These are phyloP conservation scores for Australoheros scitulus DNA, from an alignment of 2,113 vertebrate species.

Conservation along the genomic window DNA sequence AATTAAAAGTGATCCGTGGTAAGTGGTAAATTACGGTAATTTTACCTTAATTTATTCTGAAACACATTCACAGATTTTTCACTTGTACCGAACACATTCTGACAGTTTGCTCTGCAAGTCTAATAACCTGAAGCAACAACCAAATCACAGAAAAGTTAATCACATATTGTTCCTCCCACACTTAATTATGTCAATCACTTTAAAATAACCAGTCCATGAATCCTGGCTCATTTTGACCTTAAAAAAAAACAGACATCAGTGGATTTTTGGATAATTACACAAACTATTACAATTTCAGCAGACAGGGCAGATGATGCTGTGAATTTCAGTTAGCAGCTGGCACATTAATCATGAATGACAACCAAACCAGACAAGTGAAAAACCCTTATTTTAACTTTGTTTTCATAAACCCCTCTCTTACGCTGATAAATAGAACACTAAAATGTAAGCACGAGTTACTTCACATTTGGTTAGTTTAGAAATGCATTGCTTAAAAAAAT, in stretches of 20 bases:
- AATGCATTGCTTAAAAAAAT: too few species aligned
- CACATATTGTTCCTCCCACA: neutral
- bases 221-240: constrained; percentile 8
- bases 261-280: constrained; percentile 56
- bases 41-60: neutral
- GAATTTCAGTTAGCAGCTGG: constrained; percentile 35
- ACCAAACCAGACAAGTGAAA: neutral
- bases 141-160: neutral
- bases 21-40: neutral
- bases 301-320: constrained; percentile 1
- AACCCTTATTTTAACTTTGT: neutral
- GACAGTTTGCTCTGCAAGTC: neutral
- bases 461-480: neutral
- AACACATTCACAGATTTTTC: neutral
- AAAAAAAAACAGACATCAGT: constrained; percentile 16
- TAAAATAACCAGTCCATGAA: constrained; percentile 15
- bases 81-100: neutral
- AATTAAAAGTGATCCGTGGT: neutral
- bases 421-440: neutral
- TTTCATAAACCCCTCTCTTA: neutral
- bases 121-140: neutral
- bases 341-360: constrained; percentile 23
- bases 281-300: constrained; percentile 42
- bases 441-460: neutral
- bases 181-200: constrained; percentile 13